Base-by-base conservation (phyloP, 2,113 vertebrate species). In the Mus pahari region DNA sequence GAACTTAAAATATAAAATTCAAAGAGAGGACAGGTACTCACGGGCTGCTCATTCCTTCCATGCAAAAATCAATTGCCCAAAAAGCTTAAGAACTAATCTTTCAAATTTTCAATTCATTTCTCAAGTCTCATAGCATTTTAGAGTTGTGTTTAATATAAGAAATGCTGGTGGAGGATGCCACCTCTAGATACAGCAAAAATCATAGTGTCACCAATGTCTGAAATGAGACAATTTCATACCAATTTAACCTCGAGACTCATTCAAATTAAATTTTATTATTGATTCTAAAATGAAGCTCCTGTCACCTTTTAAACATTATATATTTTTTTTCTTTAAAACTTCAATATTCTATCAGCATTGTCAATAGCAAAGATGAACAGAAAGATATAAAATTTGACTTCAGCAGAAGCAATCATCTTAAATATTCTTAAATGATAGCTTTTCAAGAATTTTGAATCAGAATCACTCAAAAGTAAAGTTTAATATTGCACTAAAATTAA, bases 81-180 rank as follows among this genome's bases (percentile, higher is more conserved):
- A 93, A 93, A 79, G 20, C 42, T 82, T 28, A 93, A 81, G 14
- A 74, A 92, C 42, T 68, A 96, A 62, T 3, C 39, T 89, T 81
- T 94, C 66, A 83, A 58, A 75, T 9, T 91, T 94, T 75, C n/a
- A 45, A 86, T 93, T 93, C 93, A 89, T 86, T 82, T 89, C 53
- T 92, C 79, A 62, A 28, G 36, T 83, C 45, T 82, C 73, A 71
- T 26, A 96, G 28, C 45, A 91, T 58, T 96, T 96, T 28, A 82
- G 19, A 86, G 48, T 86, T 45, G 78, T 19, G 75, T 75, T 83
- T 86, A 89, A 77, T 86, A 33, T 77, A 81, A 71, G 48, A 75
- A 94, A 90, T 20, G 60, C 28, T 68, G 10, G 48, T 8, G 75
- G 45, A 20, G 53, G 68, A 73, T 62, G 17, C 70, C 13, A 96